Evolutionary conservation across 2,113 vertebrate species (phyloP), one percentile per base, ranked within the genome.

Genomic region (Todiramphus chloris): DNA sequence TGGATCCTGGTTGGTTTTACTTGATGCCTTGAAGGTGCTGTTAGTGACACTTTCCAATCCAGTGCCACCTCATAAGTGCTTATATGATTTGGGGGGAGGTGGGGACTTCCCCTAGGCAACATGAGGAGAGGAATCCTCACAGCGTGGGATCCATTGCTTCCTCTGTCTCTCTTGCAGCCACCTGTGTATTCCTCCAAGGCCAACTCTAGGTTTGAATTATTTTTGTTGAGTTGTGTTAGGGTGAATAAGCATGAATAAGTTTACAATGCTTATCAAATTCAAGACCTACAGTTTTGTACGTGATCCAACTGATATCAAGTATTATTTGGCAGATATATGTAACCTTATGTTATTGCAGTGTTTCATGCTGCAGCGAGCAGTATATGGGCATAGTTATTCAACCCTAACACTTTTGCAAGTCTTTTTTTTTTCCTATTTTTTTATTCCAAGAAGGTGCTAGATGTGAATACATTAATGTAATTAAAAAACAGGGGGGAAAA

Each of bases 71-170:
- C 6, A 0, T 1, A 4, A 59, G 15, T 14, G 46, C 3, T 10
- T 37, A 2, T 23, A 2, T 1, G 30, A 16, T 39, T 3, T 43
- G 9, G 17, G 17, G 15, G 23, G 14, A 72, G 21, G 24, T 13
- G 23, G 58, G 39, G 44, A 10, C 21, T 56, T 18, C 2, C 20
- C 46, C 55, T 16, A 5, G 27, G 0, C 6, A 2, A 3, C 1
- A 0, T 0, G 3, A 66, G n/a, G 14, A 41, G 41, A 24, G 37
- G n/a, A 39, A 7, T 30, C 31, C 23, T 50, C 41, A 2, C 0
- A 2, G 13, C 0, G 0, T 11, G 37, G 67, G 30, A 2, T 19
- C 6, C 1, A 0, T 28, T 8, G 0, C 10, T 30, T 35, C 35
- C 33, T n/a, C n/a, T 24, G 8, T 24, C 33, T 63, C 30, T 33